Evolutionary conservation across 2,797 vertebrate species (phyloP).

Genomic region (Myripristis jacobus): DNA sequence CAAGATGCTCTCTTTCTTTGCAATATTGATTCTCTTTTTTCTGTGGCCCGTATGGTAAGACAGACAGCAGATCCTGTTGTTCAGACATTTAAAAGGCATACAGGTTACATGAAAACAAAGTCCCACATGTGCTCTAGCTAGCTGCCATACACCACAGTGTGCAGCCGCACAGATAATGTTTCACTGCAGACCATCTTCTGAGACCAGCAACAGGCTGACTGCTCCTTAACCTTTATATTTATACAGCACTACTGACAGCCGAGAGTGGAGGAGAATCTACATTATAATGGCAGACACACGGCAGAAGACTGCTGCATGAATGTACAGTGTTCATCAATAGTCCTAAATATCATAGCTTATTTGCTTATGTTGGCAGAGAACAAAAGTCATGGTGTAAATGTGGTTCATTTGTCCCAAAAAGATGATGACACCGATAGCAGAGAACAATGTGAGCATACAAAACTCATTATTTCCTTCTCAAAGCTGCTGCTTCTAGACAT

Average conservation of each 20-base stretch:
- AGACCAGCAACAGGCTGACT: not conserved
- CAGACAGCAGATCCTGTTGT: constrained; percentile 2
- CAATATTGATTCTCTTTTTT: not conserved
- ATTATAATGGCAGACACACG: not conserved
- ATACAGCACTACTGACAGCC: not conserved
- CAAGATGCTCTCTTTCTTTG: not conserved
- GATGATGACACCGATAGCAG: not conserved
- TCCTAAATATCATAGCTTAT: constrained; percentile 3
- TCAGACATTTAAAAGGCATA: not conserved
- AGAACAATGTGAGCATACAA: constrained; percentile 2
- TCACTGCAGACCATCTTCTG: not conserved
- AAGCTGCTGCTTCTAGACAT: not conserved
- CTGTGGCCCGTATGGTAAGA: not conserved
- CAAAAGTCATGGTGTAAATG: not conserved
- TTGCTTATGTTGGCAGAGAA: not conserved
- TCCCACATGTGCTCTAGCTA: too few relatives aligned
- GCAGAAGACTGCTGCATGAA: not conserved
- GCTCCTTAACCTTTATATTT: not conserved
- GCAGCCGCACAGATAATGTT: not conserved
- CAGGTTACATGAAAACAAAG: too few relatives aligned
- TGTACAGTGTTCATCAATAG: not conserved
- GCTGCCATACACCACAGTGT: not conserved
- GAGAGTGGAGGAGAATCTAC: not conserved
- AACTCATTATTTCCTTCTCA: not conserved
- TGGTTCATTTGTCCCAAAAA: constrained; percentile 1